Base-by-base conservation (phyloP, 2,113 vertebrate species). In the Acanthochromis polyacanthus region DNA sequence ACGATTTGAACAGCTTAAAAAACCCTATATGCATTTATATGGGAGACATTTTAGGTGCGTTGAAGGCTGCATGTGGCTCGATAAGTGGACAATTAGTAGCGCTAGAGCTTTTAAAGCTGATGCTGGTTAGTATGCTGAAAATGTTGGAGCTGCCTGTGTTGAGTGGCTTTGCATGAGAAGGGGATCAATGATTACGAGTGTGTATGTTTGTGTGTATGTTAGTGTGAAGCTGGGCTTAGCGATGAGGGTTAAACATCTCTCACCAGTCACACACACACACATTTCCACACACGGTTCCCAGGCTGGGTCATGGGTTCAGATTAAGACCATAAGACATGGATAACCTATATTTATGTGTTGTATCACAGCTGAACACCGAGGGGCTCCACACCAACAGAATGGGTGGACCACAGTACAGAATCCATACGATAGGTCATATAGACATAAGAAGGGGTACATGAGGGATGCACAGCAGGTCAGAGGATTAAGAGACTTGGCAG, bases 271-370 rank as follows among this genome's bases (percentile, higher is more conserved):
- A 68, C 40, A 0, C 45, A 68, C 40, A 69, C 60, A 71, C 40
- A 74, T 59, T 38, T 68, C 10, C 60, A 79, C 52, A 85, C 59
- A 78, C 60, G 73, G 57, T 78, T 80, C 66, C 22, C 45, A 78
- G 77, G 70, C 66, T 62, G 66, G 85, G 72, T 88, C 72, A 85
- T 78, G 79, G 63, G 89, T 89, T 87, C 73, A 88, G 87, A 90
- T 88, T 90, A 93, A 82, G 81, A 82, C 66, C 70, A 62, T 88
- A 91, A 91, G 74, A 89, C 86, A 86, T 64, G 82, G 57, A 82
- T 92, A 92, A 93, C 73, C 84, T 92, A 86, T 87, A 90, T 90
- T 83, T 70, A 83, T 81, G 50, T 50, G 68, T 79, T 82, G 30
- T 68, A 84, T 50, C 38, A 59, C 30, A 70, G 76, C 40, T 71